Evolutionary conservation across 1,140 invertebrate species (phyloP), one percentile per base, ranked within the genome.

Genomic region (Augochlora pura): DNA sequence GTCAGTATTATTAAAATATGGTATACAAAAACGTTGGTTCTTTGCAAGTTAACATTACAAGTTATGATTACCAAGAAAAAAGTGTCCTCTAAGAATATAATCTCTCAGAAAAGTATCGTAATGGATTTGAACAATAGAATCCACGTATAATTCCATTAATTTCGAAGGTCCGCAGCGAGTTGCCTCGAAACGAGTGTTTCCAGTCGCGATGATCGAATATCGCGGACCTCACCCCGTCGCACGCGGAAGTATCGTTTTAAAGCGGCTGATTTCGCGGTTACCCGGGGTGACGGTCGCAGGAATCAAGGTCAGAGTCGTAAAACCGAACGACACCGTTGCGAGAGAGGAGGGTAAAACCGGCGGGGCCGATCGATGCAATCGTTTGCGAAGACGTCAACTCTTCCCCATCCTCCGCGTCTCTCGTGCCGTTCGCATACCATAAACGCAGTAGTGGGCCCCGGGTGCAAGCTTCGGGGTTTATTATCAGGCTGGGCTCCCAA

Each of bases 401-500:
- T 84, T 87, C 78, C 80, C 83, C 59, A 59, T 57, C 54, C 54
- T n/a, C 21, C 74, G 85, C 73, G n/a, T 76, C 23, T 54, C 21
- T 21, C 49, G 23, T 38, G 14, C 74, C 14, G 23, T 73, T 86
- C 80, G 80, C 82, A 80, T 85, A 76, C 87, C 83, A 85, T 89
- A 88, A 89, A 91, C 86, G 86, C 88, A 82, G 84, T 87, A 88
- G 88, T 87, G 87, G 87, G 87, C 86, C 87, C 87, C 84, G 84
- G 82, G 87, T 90, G 87, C 89, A 90, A 87, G 85, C 82, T 86
- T 87, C 85, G 80, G 87, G 91, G 91, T 94, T 94, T 94, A 94
- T 94, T 94, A 94, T 94, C 93, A 92, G 92, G 91, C 93, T 92
- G 92, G 93, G 91, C 92, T 94, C 93, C 93, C 94, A 94, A 94